A percentile compares a stretch with the other conserved stretches of the same genome.
phyloP scores from a whole-genome alignment of 37 sponge, comb jelly and placozoan species.

The Aplysina aerophoba region DNA sequence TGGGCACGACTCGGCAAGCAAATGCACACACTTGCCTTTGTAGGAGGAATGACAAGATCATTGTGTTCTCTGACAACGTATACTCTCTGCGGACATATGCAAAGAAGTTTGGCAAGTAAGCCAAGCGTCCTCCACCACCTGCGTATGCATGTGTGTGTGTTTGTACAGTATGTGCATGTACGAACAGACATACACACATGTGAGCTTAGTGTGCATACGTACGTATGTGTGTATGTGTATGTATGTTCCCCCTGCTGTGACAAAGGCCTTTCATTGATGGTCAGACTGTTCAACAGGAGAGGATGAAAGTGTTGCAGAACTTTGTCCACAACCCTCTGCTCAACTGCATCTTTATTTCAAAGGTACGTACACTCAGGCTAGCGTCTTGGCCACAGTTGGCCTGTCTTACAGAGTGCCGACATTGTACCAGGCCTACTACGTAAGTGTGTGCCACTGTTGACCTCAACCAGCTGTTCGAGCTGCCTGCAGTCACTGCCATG shows the following conservation, averaged over 20 bases:
- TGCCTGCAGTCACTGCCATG: no score
- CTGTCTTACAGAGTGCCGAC: no score
- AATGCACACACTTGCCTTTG: not conserved
- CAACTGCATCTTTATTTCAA: conserved; percentile 95
- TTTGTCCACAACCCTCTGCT: conserved; percentile 88
- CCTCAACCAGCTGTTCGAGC: no score
- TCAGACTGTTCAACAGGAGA: conserved; percentile 85
- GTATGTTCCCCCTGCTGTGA: not conserved
- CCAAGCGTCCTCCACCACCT: not conserved
- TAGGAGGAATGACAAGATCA: conserved; percentile 93
- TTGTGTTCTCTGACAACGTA: conserved; percentile 97
- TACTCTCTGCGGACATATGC: conserved; percentile 92
- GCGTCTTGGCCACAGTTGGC: not conserved
- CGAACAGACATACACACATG: not conserved
- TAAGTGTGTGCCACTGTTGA: no score
- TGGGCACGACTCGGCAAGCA: no score
- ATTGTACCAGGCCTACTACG: no score
- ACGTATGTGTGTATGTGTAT: not conserved
- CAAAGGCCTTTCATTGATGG: conserved; percentile 93
- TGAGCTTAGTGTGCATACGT: not conserved
- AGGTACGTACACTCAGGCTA: conserved; percentile 49
- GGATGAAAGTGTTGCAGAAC: conserved; percentile 90
- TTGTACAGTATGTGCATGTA: not conserved
- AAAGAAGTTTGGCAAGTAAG: conserved; percentile 66
- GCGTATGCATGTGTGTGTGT: not conserved